Evolutionary conservation across 2,888 invertebrate species (phyloP).

Genomic region (Tryphoninae sp.): DNA sequence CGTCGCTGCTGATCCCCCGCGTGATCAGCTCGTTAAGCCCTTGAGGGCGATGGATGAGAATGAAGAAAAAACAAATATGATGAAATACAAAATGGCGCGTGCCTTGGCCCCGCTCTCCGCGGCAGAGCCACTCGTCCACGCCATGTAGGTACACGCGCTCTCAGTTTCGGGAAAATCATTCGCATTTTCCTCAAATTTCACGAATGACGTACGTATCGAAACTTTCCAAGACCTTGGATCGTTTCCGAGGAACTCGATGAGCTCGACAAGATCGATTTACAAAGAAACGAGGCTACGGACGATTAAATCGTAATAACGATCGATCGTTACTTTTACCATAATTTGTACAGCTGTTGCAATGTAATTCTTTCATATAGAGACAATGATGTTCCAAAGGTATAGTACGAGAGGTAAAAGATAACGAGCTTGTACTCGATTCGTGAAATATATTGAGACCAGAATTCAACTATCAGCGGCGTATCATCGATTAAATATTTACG

Average conservation of each 20-base stretch:
- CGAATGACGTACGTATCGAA: neutral
- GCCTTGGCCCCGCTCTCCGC: neutral
- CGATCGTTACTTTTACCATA: too few species aligned
- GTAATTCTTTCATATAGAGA: too few species aligned
- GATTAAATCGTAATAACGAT: too few species aligned
- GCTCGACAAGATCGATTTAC: neutral
- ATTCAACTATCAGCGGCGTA: too few species aligned
- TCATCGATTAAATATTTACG: too few species aligned
- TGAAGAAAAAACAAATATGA: constrained; percentile 4
- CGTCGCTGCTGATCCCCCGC: constrained; percentile 46
- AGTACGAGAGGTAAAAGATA: too few species aligned
- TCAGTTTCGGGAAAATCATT: constrained; percentile 39
- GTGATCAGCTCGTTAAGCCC: constrained; percentile 48
- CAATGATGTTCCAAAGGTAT: too few species aligned
- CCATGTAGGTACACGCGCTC: too few species aligned
- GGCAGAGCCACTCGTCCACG: neutral
- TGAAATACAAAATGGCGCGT: neutral
- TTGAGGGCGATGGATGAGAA: constrained; percentile 46
- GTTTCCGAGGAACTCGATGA: constrained; percentile 27
- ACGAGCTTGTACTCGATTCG: too few species aligned
- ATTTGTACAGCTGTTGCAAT: too few species aligned
- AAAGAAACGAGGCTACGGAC: neutral
- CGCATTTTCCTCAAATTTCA: constrained; percentile 10
- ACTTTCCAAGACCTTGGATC: constrained; percentile 1
- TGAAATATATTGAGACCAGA: too few species aligned